These are phyloP conservation scores for Procambarus virginalis DNA, from an alignment of 1,140 invertebrate genomes.

Conservation along the genomic window DNA sequence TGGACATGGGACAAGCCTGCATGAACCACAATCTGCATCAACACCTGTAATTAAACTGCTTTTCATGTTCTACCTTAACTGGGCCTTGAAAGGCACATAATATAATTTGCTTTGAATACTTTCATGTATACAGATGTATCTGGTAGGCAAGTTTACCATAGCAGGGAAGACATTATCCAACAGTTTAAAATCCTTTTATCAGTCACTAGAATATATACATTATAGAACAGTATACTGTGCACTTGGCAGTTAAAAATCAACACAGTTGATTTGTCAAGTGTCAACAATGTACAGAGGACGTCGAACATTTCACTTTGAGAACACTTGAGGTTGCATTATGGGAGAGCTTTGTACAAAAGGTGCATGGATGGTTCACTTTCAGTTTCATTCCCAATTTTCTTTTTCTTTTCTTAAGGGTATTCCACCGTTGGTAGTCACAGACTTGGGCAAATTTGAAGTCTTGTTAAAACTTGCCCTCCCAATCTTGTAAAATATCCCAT, in stretches of 20 bases:
- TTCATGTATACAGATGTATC: background rate
- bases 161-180: slow-evolving; percentile 19
- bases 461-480: background rate
- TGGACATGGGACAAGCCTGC: background rate
- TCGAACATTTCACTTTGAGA: slow-evolving; percentile 58
- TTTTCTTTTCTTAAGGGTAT: background rate
- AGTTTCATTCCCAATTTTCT: background rate
- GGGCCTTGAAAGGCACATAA: background rate
- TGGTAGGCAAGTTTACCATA: slow-evolving; percentile 22
- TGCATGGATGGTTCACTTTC: slow-evolving; percentile 60
- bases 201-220: background rate
- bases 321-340: slow-evolving; percentile 63
- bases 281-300: slow-evolving; percentile 57
- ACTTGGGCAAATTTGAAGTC: background rate
- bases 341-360: slow-evolving; percentile 65
- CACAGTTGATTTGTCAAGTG: slow-evolving; percentile 58
- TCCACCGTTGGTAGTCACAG: background rate
- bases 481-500: background rate
- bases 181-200: background rate
- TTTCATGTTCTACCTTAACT: background rate
- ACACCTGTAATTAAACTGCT: background rate
- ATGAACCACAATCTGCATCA: background rate
- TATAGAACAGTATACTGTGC: slow-evolving; percentile 38
- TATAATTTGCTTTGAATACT: background rate
- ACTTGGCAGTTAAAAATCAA: slow-evolving; percentile 30